Base-by-base conservation (phyloP, 2,797 vertebrate genomes). In the Philypnodon macrostomus region DNA sequence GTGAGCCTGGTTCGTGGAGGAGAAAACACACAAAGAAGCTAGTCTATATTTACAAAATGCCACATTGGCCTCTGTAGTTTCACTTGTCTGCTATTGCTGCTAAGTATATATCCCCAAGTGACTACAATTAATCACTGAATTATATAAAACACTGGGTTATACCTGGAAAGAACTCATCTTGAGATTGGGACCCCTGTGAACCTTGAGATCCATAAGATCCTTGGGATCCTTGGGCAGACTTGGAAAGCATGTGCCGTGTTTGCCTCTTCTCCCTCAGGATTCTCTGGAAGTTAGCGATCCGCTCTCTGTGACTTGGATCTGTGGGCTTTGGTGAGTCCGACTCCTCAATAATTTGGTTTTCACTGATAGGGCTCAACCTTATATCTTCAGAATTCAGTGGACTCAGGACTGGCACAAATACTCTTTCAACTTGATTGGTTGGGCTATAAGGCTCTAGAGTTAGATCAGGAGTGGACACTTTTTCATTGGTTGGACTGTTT, bases 251-350 rank as follows among this genome's bases (percentile, higher is more conserved):
- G 45, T 92, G 90, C 46, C 86, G 91, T 58, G 84, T 92, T 77
- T 91, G 89, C 67, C 86, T 93, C 83, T 93, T 96, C 77, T 97
- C 95, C 77, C 76, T 91, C 64, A 98, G 88, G 59, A 97, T 92
- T n/a, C 90, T 93, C 67, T 94, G 93, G 81, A 98, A 96, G 79
- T 97, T 98, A 67, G 87, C 93, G 63, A 96, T 95, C 63, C 95
- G 93, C 30, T 92, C 95, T 73, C 83, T 84, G 73, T 95, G 93
- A 76, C 92, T 86, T 16, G 90, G 90, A 74, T 93, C 91, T 1
- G 83, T 67, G 0, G 67, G 40, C 48, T 53, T 73, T 32, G 1
- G 65, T 33, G 53, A 31, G 35, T 44, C 45, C 7, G 10, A 44
- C 12, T 73, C 65, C 4, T 76, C 70, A 26, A 59, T 17, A 34